Evolutionary conservation across 2,797 vertebrate species (phyloP).

Genomic region (Scyliorhinus canicula): DNA sequence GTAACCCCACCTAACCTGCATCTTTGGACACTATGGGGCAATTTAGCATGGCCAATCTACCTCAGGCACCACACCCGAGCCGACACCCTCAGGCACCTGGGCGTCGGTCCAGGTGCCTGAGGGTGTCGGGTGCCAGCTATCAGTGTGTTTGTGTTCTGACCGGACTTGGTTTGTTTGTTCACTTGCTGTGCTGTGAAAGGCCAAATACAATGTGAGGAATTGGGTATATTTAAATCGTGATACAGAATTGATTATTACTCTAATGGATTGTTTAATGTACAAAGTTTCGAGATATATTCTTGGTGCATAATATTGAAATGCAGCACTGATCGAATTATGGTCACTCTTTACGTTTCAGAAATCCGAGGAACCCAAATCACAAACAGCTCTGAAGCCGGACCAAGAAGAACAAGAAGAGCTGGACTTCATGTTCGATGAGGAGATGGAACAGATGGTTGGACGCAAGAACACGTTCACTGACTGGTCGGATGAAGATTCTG

Average conservation of each 20-base stretch:
- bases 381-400: conserved; percentile 52
- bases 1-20: too few species aligned
- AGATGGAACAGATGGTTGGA: conserved; percentile 96
- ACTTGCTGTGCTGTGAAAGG: neutral
- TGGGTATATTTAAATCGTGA: neutral
- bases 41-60: too few species aligned
- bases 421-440: conserved; percentile 96
- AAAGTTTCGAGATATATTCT: neutral
- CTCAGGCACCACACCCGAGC: too few species aligned
- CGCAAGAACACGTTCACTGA: conserved; percentile 95
- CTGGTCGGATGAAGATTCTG: conserved; percentile 93
- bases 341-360: conserved; percentile 54
- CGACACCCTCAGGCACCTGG: too few species aligned
- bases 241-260: neutral
- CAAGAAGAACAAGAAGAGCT: conserved; percentile 91
- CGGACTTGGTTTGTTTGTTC: neutral
- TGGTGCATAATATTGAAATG: neutral
- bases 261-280: neutral
- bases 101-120: too few species aligned
- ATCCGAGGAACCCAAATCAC: conserved; percentile 60
- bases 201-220: neutral
- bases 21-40: too few species aligned
- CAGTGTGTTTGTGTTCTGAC: neutral
- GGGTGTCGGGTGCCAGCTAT: too few species aligned
- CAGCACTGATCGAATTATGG: neutral